Conservation (phyloP, 2,888 invertebrate species). For the Apeira syringaria region DNA sequence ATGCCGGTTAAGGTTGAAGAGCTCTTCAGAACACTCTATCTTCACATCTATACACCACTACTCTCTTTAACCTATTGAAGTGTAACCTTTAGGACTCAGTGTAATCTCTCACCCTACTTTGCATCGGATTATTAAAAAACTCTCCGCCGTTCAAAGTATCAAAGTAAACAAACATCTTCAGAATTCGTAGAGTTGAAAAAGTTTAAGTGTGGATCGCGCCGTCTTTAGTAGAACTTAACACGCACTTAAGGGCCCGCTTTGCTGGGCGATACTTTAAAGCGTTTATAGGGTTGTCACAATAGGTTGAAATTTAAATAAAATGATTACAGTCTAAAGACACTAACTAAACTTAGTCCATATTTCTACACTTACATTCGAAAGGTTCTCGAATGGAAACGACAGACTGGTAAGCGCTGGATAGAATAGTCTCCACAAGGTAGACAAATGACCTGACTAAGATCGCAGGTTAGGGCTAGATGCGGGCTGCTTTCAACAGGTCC, state of each 20-base stretch:
- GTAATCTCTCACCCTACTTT: constrained; percentile 8
- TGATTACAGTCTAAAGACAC: no score
- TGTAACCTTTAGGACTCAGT: not conserved
- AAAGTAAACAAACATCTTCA: constrained; percentile 35
- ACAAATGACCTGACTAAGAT: no score
- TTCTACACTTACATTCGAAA: no score
- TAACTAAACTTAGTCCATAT: no score
- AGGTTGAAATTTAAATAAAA: not conserved
- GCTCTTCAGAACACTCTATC: no score
- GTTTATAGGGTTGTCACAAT: constrained; percentile 31
- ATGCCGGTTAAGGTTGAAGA: no score
- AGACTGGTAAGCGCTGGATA: no score
- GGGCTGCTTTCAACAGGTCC: no score
- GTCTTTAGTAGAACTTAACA: constrained; percentile 46
- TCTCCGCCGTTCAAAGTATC: constrained; percentile 22
- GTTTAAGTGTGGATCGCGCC: constrained; percentile 41
- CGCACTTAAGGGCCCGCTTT: constrained; percentile 39
- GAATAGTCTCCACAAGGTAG: no score
- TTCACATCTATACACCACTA: no score
- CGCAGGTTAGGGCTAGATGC: no score
- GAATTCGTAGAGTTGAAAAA: constrained; percentile 40
- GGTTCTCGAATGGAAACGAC: no score
- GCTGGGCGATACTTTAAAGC: constrained; percentile 23
- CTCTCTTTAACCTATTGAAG: not conserved
- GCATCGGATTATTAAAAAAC: constrained; percentile 25